Percentiles rank a stretch among this genome's conserved stretches.
Evolutionary conservation across 2,113 vertebrate species (phyloP).

Genomic region (Crotalus helleri): DNA sequence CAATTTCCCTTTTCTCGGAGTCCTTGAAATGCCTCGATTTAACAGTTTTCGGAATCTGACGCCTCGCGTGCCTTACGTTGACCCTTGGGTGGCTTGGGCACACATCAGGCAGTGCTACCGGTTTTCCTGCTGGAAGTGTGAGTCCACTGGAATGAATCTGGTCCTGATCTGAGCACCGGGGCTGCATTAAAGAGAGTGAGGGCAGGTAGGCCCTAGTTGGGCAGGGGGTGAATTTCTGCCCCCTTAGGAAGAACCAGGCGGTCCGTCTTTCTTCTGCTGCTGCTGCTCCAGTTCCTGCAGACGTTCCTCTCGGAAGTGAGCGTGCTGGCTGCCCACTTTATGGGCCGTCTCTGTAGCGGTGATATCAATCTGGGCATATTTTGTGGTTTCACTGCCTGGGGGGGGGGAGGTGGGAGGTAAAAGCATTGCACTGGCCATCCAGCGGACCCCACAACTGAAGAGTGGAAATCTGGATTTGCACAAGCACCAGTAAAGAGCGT

Average conservation of each 20-base stretch:
- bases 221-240: not conserved
- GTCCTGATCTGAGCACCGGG: not conserved
- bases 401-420: not conserved
- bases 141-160: conserved; percentile 32
- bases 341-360: conserved; percentile 80
- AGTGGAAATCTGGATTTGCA: not conserved
- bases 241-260: conserved; percentile 45
- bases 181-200: not conserved
- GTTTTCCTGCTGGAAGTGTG: conserved; percentile 7
- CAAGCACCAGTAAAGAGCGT: not conserved
- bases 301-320: conserved; percentile 75
- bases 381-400: conserved; percentile 72
- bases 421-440: not conserved
- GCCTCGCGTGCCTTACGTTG: not conserved
- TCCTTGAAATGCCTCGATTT: not conserved
- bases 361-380: conserved; percentile 82
- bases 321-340: conserved; percentile 77
- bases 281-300: conserved; percentile 78
- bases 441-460: not conserved
- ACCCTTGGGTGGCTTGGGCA: not conserved
- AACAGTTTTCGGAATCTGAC: not conserved
- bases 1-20: not conserved
- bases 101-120: not conserved
- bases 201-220: not conserved
- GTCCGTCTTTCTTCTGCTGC: conserved; percentile 70